Conservation (phyloP, 2,113 vertebrate species). For the Charina bottae region DNA sequence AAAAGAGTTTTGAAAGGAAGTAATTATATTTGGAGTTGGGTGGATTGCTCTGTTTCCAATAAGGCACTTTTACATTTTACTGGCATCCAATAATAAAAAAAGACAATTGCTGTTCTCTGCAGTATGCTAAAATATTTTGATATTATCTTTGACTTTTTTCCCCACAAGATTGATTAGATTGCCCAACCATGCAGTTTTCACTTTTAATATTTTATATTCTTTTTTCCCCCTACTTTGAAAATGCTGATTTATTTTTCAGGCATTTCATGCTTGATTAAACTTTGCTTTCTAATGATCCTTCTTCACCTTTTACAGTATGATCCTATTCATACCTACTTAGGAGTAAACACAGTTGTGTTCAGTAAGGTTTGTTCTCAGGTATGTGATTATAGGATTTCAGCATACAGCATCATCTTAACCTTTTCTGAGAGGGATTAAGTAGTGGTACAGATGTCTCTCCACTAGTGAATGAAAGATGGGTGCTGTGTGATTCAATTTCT, state of each 20-base stretch:
- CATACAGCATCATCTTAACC: neutral
- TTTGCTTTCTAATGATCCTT: neutral
- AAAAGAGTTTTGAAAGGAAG: constrained; percentile 40
- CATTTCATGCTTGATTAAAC: neutral
- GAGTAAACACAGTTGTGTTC: neutral
- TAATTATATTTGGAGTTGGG: constrained; percentile 51
- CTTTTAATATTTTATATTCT: constrained; percentile 26
- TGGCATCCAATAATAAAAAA: constrained; percentile 25
- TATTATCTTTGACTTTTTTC: neutral
- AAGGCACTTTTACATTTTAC: constrained; percentile 22
- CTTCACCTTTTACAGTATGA: neutral
- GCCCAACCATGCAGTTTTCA: neutral
- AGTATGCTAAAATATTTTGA: constrained; percentile 38
- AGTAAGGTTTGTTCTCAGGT: neutral
- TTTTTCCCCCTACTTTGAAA: neutral
- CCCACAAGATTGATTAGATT: constrained; percentile 23
- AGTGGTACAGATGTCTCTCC: neutral
- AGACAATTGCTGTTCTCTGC: constrained; percentile 8
- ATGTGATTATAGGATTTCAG: neutral
- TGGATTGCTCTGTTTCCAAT: constrained; percentile 39
- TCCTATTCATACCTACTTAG: neutral
- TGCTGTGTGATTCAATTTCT: neutral
- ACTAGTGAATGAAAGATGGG: neutral
- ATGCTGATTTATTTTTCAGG: neutral
- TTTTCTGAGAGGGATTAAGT: neutral